Evolutionary conservation across 2,113 vertebrate genomes (phyloP).

Genomic region (Scomber colias): DNA sequence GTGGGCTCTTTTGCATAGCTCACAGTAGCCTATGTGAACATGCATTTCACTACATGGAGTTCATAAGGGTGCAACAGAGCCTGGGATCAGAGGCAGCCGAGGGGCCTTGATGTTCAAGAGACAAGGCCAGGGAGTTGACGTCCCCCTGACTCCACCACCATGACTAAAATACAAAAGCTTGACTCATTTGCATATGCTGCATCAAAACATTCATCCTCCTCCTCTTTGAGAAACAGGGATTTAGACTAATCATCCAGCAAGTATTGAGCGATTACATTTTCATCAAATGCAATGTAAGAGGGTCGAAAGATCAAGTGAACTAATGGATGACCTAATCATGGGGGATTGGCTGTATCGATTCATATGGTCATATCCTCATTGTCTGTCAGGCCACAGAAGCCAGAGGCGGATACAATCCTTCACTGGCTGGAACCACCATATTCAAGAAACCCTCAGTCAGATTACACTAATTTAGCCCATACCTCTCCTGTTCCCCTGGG

Average conservation of each 20-base stretch:
- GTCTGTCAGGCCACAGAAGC: slow-evolving; percentile 63
- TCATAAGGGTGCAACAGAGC: slow-evolving; percentile 44
- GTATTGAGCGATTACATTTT: slow-evolving; percentile 78
- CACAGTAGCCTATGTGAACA: slow-evolving; percentile 19
- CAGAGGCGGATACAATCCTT: slow-evolving; percentile 55
- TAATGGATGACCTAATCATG: slow-evolving; percentile 82
- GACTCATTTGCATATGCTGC: slow-evolving; percentile 66
- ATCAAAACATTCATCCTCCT: slow-evolving; percentile 53
- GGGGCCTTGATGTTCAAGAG: slow-evolving; percentile 75
- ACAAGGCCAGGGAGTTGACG: slow-evolving; percentile 45
- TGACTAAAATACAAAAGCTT: slow-evolving; percentile 58
- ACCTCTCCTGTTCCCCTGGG: slow-evolving; percentile 62
- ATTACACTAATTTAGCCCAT: slow-evolving; percentile 75
- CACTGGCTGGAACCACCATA: slow-evolving; percentile 63
- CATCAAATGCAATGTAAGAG: slow-evolving; percentile 68
- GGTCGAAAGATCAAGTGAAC: slow-evolving; percentile 79
- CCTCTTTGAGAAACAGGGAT: slow-evolving; percentile 44
- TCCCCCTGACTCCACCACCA: slow-evolving; percentile 45
- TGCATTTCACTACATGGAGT: slow-evolving; percentile 44
- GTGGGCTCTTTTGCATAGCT: slow-evolving; percentile 2
- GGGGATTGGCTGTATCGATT: slow-evolving; percentile 77
- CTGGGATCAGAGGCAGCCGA: slow-evolving; percentile 64
- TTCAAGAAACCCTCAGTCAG: slow-evolving; percentile 70
- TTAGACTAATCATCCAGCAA: slow-evolving; percentile 65
- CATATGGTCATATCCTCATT: slow-evolving; percentile 70